Percentiles rank a stretch among this genome's conserved stretches.
Conservation (phyloP, 2,113 vertebrate genomes). For the Paratilapia polleni region DNA sequence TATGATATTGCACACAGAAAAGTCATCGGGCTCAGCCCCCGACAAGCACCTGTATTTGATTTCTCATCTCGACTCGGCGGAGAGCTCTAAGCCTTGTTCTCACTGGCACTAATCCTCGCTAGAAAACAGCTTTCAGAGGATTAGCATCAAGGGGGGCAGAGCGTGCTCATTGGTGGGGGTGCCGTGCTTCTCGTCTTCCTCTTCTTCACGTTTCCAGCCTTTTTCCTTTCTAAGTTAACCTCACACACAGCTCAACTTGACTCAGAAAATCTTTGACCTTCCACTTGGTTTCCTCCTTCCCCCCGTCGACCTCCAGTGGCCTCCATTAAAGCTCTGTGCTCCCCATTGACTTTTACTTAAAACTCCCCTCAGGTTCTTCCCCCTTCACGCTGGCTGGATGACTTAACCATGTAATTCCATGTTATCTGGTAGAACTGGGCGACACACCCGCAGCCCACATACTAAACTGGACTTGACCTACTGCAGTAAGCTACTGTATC, state of each 20-base stretch:
- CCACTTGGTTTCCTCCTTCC: slow-evolving; percentile 18
- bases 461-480: slow-evolving; percentile 21
- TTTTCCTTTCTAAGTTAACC: slow-evolving; percentile 40
- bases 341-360: slow-evolving; percentile 44
- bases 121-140: slow-evolving; percentile 82
- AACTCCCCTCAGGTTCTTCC: slow-evolving; percentile 44
- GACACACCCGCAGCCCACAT: background rate
- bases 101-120: slow-evolving; percentile 76
- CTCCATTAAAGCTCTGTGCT: slow-evolving; percentile 41
- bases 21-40: slow-evolving; percentile 66
- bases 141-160: slow-evolving; percentile 75
- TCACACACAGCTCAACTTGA: slow-evolving; percentile 23
- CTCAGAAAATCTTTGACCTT: slow-evolving; percentile 62
- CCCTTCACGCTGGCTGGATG: slow-evolving; percentile 36
- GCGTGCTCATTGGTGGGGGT: slow-evolving; percentile 21
- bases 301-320: slow-evolving; percentile 30
- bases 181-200: slow-evolving; percentile 31
- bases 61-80: slow-evolving; percentile 72
- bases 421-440: slow-evolving; percentile 41
- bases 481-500: slow-evolving; percentile 33
- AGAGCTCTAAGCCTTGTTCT: slow-evolving; percentile 79
- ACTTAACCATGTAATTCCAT: slow-evolving; percentile 54
- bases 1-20: slow-evolving; percentile 65
- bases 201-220: slow-evolving; percentile 6
- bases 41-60: slow-evolving; percentile 78